These are phyloP conservation scores for Pristionchus arcanus DNA, from an alignment of 2,888 invertebrate genomes.

Conservation along the genomic window DNA sequence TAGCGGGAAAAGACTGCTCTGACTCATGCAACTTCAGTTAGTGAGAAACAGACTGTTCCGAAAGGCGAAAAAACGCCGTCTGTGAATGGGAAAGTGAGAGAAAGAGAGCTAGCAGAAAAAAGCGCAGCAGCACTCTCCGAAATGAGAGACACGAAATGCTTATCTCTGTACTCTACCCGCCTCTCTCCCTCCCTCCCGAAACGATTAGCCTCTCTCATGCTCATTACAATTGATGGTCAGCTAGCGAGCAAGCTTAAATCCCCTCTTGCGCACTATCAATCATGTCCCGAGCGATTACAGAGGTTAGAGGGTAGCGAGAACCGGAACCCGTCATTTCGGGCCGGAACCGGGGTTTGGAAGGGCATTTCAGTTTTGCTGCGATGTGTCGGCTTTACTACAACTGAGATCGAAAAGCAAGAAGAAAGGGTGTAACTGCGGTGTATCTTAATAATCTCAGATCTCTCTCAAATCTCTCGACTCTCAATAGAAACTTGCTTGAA, in stretches of 20 bases:
- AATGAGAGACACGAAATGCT: constrained; percentile 47
- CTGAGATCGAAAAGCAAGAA: neutral
- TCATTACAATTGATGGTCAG: constrained; percentile 48
- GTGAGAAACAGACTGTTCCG: neutral
- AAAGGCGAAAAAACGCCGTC: neutral
- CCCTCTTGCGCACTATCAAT: constrained; percentile 41
- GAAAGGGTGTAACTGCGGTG: constrained; percentile 16
- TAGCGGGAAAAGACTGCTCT: neutral
- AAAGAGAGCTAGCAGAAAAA: neutral
- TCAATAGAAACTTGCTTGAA: constrained; percentile 32
- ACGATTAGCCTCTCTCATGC: constrained; percentile 39
- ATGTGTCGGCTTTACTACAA: neutral
- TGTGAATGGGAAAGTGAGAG: constrained; percentile 34
- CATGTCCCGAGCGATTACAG: constrained; percentile 17
- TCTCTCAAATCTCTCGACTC: neutral
- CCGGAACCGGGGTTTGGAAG: neutral
- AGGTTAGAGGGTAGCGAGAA: constrained; percentile 9
- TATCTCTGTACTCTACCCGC: constrained; percentile 10
- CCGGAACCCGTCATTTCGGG: neutral
- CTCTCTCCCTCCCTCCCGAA: neutral
- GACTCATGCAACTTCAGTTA: constrained; percentile 9
- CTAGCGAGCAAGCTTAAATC: constrained; percentile 2
- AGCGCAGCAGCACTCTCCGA: constrained; percentile 33
- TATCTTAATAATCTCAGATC: neutral
- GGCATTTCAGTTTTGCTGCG: neutral